Evolutionary conservation across 2,888 invertebrate species (phyloP), one percentile per base, ranked within the genome.

Genomic region (Nephrotoma guestfalica): DNA sequence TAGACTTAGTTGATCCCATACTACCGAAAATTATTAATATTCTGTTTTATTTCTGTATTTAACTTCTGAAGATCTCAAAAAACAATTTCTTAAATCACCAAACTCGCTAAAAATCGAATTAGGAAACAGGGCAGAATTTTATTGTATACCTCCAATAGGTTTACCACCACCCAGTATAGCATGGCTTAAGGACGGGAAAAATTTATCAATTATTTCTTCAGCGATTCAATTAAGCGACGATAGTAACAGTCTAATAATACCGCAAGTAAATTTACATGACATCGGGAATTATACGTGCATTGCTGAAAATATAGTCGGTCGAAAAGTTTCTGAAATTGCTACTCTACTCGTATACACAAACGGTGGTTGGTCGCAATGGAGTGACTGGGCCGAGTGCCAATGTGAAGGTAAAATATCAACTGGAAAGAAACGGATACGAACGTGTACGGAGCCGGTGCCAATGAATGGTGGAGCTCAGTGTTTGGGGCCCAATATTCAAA

Each of bases 251-350:
- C 93, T 98, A 87, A 93, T 97, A 85, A 95, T 98, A 88, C 96
- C 97, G 86, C 96, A 97, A 90, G 97, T 97, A 86, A 94, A 97
- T 86, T 93, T 97, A 41, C 18, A 95, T 92, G 97, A 98, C 92
- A 96, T 96, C 92, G 98, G 97, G 86, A 99, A 98, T 93, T 99
- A 98, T 92, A 97, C 97, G 87, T 99, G 98, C 91, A 97, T 97
- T 43, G 98, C 98, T 1, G 96, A 97, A 91, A 98, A 98, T 91
- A 95, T 97, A 87, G 98, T 97, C 1, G 96, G 96, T 41, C 96
- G 96, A 89, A 93, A 97, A 88, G 93, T 95, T 88, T 96, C 97
- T 87, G 96, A 96, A 87, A 94, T 96, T 0, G 97, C 86, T 3
- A 83, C 86, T 13, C 51, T 87, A 11, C 1, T 86, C 9, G 87